These are phyloP conservation scores for Vollenhovia emeryi DNA, from an alignment of 1,140 invertebrate species.

Conservation along the genomic window DNA sequence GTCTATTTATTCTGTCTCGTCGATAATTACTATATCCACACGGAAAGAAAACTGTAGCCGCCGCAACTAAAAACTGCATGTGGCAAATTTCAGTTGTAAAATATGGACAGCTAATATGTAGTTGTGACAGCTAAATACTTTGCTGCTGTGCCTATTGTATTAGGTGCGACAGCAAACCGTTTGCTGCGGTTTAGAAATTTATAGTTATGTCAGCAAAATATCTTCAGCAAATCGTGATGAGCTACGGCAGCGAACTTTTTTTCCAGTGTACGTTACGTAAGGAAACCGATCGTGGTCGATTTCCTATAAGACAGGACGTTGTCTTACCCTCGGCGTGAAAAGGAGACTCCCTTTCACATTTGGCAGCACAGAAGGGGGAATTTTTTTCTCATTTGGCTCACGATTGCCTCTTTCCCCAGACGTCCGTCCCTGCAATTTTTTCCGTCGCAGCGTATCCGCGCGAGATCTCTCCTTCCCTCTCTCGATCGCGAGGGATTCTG, in stretches of 20 bases:
- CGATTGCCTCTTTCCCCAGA: neutral
- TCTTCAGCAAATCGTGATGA: too few relatives aligned
- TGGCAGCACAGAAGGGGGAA: neutral
- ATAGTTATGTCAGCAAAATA: too few relatives aligned
- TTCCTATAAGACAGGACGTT: neutral
- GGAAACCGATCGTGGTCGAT: neutral
- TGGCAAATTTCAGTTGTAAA: too few relatives aligned
- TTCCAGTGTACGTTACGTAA: neutral
- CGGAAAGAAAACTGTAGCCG: too few relatives aligned
- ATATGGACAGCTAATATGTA: too few relatives aligned
- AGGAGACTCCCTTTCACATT: constrained; percentile 3
- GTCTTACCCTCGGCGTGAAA: neutral
- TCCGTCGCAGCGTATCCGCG: neutral
- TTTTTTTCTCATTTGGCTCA: neutral
- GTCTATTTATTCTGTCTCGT: neutral
- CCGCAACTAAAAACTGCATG: too few relatives aligned
- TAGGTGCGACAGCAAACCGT: too few relatives aligned
- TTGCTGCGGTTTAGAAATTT: too few relatives aligned
- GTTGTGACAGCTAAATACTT: too few relatives aligned
- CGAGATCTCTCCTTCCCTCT: neutral
- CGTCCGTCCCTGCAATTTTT: neutral
- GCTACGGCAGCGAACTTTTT: too few relatives aligned
- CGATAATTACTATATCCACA: neutral
- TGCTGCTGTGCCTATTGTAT: too few relatives aligned
- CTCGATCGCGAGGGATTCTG: neutral